phyloP scores from a whole-genome alignment of 2,797 vertebrate species.

The Denticeps clupeoides region DNA sequence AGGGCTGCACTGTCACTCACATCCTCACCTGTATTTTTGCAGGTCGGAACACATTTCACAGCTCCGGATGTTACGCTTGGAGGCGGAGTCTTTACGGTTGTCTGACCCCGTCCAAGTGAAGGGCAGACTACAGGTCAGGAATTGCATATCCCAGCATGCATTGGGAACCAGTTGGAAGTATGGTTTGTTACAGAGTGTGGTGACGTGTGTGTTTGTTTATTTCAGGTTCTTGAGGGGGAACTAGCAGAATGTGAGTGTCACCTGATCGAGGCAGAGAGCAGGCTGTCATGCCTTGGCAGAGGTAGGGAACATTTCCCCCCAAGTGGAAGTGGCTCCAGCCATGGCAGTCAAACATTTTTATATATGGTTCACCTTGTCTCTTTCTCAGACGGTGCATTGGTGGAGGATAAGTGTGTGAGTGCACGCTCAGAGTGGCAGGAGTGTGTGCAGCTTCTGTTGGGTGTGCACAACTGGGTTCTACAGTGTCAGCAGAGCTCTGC shows the following conservation, averaged over 20 bases:
- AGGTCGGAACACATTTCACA: conserved; percentile 23
- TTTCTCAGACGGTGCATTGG: conserved; percentile 46
- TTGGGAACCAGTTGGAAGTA: neutral
- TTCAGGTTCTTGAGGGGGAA: too few relatives aligned
- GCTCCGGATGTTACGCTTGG: conserved; percentile 19
- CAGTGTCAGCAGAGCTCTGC: conserved; percentile 59
- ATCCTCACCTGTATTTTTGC: conserved; percentile 5
- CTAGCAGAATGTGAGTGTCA: too few relatives aligned
- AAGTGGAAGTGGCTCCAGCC: too few relatives aligned
- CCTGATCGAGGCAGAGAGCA: too few relatives aligned
- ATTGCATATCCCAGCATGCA: neutral
- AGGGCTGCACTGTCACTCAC: neutral
- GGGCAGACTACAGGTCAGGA: conserved; percentile 19
- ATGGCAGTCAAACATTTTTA: neutral
- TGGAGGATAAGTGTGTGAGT: conserved; percentile 22
- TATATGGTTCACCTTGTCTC: neutral
- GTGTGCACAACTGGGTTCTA: conserved; percentile 53
- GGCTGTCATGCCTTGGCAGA: too few relatives aligned
- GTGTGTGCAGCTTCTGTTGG: conserved; percentile 56
- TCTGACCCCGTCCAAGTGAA: conserved; percentile 2
- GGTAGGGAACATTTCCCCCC: too few relatives aligned
- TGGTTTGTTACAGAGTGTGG: neutral
- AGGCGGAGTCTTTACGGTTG: conserved; percentile 11
- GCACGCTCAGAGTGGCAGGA: conserved; percentile 58
- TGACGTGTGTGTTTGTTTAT: neutral